phyloP scores from a whole-genome alignment of 2,113 vertebrate genomes.

The Merops nubicus region DNA sequence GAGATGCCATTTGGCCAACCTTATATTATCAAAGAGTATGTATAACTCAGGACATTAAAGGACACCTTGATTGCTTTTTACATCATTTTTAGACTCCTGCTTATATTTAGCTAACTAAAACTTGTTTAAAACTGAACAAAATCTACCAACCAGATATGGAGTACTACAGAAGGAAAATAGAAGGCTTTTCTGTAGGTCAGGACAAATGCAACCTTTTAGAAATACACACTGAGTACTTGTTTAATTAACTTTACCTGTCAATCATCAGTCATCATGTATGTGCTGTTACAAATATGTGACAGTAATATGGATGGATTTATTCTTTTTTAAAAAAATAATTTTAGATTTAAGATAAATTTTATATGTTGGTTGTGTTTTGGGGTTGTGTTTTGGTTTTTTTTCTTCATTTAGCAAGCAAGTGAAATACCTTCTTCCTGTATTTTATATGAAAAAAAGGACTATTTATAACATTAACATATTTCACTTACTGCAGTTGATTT shows the following conservation, averaged over 20 bases:
- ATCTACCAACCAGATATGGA: neutral
- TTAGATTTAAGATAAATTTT: neutral
- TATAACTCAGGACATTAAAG: neutral
- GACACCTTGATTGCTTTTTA: neutral
- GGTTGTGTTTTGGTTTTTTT: neutral
- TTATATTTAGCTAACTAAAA: neutral
- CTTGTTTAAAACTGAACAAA: neutral
- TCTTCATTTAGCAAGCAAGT: neutral
- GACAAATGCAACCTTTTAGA: neutral
- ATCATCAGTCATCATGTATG: neutral
- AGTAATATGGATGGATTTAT: neutral
- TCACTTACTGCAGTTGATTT: neutral
- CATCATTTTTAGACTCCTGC: neutral
- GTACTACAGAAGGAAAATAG: neutral
- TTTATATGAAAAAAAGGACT: neutral
- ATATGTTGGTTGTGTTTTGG: no score
- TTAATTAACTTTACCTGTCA: neutral
- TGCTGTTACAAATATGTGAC: neutral
- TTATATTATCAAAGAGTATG: neutral
- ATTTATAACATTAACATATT: neutral
- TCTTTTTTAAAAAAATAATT: neutral
- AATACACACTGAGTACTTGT: neutral
- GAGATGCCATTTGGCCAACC: neutral
- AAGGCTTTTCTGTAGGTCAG: neutral
- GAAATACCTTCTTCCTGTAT: neutral